Evolutionary conservation across 2,888 invertebrate genomes (phyloP), one percentile per base, ranked within the genome.

Genomic region (Lepidochitona cinerea): DNA sequence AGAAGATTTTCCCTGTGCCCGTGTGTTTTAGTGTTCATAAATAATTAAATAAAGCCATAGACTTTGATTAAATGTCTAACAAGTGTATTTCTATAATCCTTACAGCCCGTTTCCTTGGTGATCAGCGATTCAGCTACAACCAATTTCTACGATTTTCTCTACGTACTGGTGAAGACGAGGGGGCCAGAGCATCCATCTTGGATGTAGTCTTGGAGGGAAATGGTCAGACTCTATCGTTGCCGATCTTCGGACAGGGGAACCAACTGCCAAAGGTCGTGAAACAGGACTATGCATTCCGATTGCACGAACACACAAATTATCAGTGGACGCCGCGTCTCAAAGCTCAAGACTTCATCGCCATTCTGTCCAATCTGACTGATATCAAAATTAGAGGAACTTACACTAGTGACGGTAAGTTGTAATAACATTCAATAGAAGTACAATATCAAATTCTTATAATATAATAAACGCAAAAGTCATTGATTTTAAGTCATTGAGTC

Each of bases 361-460:
- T 99, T 41, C 93, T 99, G 6, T 95, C 97, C 68, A 98, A 99
- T 89, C 88, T 99, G 72, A 98, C 98, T 0, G 95, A 97, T 0
- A 95, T 99, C 64, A 97, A 96, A 91, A 97, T 99, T 74, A 93
- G 97, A 73, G 99, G 95, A 35, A 97, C 97, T 0, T 99, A 97
- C 90, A 94, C 95, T 1, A 93, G 93, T 71, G 94, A 94, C 83
- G 97, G 97, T 87, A 92, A 81, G 82, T 70, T 52, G n/a, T 23
- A 33, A 37, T 18, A 18, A 66, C 5, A 23, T n/a, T n/a, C n/a
- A n/a, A n/a, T n/a, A n/a, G n/a, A n/a, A n/a, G n/a, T n/a, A n/a
- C n/a, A n/a, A n/a, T n/a, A n/a, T n/a, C n/a, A n/a, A n/a, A n/a
- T n/a, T n/a, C n/a, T n/a, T n/a, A n/a, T n/a, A n/a, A n/a, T n/a